These are phyloP conservation scores for Rynchops niger DNA, from an alignment of 2,113 vertebrate species.

Conservation along the genomic window DNA sequence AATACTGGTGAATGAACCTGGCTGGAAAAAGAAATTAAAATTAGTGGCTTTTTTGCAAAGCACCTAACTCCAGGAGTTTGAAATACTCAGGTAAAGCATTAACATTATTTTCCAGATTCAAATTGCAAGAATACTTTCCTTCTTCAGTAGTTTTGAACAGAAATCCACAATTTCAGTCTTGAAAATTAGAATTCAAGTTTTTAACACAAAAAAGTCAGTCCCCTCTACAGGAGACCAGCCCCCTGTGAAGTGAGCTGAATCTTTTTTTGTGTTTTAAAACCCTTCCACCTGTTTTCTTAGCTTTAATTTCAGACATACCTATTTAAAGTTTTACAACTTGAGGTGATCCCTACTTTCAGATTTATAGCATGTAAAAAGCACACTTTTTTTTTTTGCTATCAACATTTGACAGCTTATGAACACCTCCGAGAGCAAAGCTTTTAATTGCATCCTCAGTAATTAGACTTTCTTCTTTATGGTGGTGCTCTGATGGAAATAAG, in stretches of 20 bases:
- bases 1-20: neutral
- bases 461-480: neutral
- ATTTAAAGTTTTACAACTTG: neutral
- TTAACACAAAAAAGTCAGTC: neutral
- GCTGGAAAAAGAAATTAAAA: neutral
- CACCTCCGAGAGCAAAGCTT: neutral
- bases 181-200: neutral
- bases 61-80: neutral
- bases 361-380: neutral
- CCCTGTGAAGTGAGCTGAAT: neutral
- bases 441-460: neutral
- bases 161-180: neutral
- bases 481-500: neutral
- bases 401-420: neutral
- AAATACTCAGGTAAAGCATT: neutral
- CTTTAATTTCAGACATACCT: neutral
- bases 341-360: neutral
- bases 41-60: neutral
- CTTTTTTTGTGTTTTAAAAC: neutral
- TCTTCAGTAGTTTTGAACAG: neutral
- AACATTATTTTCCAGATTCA: neutral
- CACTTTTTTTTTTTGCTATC: neutral
- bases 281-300: neutral
- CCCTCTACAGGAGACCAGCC: neutral
- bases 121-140: neutral